These are phyloP conservation scores for Phocoena sinus DNA, from an alignment of 2,113 vertebrate species.

Conservation along the genomic window DNA sequence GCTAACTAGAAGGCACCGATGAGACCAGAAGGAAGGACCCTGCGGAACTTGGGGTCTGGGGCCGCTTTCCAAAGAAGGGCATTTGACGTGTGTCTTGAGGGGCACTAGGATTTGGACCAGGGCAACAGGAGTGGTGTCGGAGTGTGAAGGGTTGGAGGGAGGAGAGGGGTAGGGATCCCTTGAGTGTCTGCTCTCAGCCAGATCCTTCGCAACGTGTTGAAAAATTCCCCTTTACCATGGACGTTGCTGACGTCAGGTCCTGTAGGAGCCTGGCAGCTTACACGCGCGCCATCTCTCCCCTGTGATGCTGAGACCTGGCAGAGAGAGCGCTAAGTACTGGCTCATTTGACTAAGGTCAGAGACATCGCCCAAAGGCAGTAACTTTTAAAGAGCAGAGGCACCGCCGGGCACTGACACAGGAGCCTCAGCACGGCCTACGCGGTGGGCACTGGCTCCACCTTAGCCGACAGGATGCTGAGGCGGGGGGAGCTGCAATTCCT, in stretches of 20 bases:
- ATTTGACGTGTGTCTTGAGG: background rate
- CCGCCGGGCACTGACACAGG: rapidly evolving
- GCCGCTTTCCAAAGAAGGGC: background rate
- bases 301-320: rapidly evolving
- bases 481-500: rapidly evolving
- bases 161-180: background rate
- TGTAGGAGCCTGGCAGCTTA: background rate
- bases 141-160: background rate
- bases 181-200: background rate
- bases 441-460: background rate
- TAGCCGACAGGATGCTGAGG: background rate
- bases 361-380: background rate
- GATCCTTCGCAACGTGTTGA: background rate
- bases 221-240: background rate
- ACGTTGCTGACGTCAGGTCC: background rate
- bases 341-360: too few relatives aligned
- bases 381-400: too few relatives aligned
- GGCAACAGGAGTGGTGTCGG: background rate
- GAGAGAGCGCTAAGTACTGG: background rate
- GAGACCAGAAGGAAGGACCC: background rate
- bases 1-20: too few relatives aligned
- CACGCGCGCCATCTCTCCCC: background rate
- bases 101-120: background rate
- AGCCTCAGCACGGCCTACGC: rapidly evolving
- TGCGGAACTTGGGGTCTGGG: background rate